Evolutionary conservation across 2,113 vertebrate genomes (phyloP).

Genomic region (Strix uralensis): DNA sequence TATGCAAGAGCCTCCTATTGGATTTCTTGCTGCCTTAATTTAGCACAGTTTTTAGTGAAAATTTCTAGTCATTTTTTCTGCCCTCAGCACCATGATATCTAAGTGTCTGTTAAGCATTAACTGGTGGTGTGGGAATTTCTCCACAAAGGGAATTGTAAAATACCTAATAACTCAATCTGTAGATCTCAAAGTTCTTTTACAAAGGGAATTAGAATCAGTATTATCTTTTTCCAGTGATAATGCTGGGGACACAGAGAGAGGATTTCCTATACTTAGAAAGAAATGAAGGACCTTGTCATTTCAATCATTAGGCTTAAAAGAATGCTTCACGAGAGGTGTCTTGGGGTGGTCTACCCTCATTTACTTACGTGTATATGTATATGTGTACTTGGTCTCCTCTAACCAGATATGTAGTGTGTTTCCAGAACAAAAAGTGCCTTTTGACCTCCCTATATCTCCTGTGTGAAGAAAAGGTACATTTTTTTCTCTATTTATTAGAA

Average conservation of each 20-base stretch:
- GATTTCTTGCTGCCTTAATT: not conserved
- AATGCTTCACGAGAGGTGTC: not conserved
- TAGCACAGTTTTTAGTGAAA: not conserved
- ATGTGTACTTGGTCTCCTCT: not conserved
- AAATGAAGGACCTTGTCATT: not conserved
- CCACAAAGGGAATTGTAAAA: not conserved
- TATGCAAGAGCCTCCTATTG: not conserved
- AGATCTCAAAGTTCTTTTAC: not conserved
- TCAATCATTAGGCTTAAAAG: not conserved
- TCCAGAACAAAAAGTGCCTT: not conserved
- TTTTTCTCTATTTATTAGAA: not conserved
- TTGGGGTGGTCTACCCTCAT: not conserved
- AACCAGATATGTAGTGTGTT: not conserved
- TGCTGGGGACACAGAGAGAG: not conserved
- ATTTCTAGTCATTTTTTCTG: not conserved
- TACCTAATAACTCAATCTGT: not conserved
- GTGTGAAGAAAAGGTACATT: not conserved
- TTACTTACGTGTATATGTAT: not conserved
- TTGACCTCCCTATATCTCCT: not conserved
- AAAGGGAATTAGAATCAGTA: not conserved
- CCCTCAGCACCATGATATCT: not conserved
- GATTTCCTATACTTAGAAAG: not conserved
- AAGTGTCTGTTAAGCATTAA: not conserved
- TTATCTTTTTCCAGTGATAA: not conserved
- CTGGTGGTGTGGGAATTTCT: not conserved